A percentile compares a stretch with the other conserved stretches of the same genome.
Evolutionary conservation across 2,888 invertebrate species (phyloP).

Genomic region (Tachystola acroxantha): DNA sequence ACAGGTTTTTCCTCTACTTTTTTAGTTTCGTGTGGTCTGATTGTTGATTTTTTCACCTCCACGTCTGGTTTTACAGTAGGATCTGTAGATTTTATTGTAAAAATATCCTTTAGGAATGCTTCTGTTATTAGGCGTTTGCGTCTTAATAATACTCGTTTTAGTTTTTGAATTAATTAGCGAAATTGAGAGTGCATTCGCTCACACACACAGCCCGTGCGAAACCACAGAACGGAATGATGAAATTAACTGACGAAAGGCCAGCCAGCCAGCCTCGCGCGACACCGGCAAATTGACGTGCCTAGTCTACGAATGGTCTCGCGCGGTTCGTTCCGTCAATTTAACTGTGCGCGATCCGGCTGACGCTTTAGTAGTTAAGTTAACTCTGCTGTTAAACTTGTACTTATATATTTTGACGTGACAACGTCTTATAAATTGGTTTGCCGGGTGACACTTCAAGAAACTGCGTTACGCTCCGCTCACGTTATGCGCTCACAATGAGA

Average conservation of each 20-base stretch:
- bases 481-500: no score
- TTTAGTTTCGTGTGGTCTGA: constrained; percentile 59
- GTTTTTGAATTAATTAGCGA: not conserved
- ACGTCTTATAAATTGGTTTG: no score
- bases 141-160: constrained; percentile 21
- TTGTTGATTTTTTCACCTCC: constrained; percentile 65
- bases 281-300: constrained; percentile 42
- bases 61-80: constrained; percentile 60
- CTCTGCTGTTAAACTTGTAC: no score
- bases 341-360: constrained; percentile 53
- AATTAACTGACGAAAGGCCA: constrained; percentile 30
- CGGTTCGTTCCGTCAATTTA: constrained; percentile 51
- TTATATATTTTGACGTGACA: no score
- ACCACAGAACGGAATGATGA: constrained; percentile 45
- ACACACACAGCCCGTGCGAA: constrained; percentile 37
- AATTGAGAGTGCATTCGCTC: constrained; percentile 5
- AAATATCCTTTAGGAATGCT: constrained; percentile 49
- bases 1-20: constrained; percentile 61
- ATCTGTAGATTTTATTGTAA: constrained; percentile 72
- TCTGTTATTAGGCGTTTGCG: constrained; percentile 26
- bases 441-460: no score
- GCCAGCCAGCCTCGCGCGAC: constrained; percentile 32
- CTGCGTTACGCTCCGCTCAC: no score
- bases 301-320: constrained; percentile 20
- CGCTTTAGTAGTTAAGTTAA: no score